Base-by-base conservation (phyloP, 2,113 vertebrate genomes). In the Nycticryphes semicollaris region DNA sequence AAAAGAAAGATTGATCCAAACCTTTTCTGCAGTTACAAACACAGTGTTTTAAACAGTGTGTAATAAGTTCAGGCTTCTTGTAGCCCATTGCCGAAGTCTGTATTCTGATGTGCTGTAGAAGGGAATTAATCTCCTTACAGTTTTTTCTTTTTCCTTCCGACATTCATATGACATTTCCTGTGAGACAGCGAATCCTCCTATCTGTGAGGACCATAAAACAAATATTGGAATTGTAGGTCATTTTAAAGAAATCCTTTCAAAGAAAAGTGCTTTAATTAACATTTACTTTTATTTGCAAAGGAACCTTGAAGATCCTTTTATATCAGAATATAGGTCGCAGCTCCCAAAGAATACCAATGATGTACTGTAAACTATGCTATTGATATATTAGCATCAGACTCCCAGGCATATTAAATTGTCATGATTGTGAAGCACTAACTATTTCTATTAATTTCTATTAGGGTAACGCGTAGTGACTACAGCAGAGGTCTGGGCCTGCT, bases 241-340 rank as follows among this genome's bases (percentile, higher is more conserved):
- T 84, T 89, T 94, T 28, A 45, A 93, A 90, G 85, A 31, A 94
- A 63, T 24, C 76, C 83, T 94, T 88, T 95, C 0, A 2, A 89
- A 94, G 88, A 75, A 95, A 90, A 93, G 69, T 75, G 80, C 60
- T 95, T 91, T 93, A 89, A 89, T 95, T 95, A 93, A 92, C 90
- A 93, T 92, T 92, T 91, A 91, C 56, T 85, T 87, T 60, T 95
- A 90, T 94, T 96, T 96, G 92, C 84, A 79, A 85, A 89, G 87
- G 77, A 91, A 50, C 45, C 30, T 8, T 62, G 74, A 91, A 82
- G 81, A 92, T 89, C 81, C 62, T 92, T 92, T 91, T 91, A 37
- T 67, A 87, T 87, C n/a, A 11, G 18, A 92, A 89, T 91, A 92
- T 69, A 94, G 94, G 89, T 96, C 84, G 1, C 0, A 0, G 74